Conservation (phyloP, 2,888 invertebrate species). For the Parascotia fuliginaria region DNA sequence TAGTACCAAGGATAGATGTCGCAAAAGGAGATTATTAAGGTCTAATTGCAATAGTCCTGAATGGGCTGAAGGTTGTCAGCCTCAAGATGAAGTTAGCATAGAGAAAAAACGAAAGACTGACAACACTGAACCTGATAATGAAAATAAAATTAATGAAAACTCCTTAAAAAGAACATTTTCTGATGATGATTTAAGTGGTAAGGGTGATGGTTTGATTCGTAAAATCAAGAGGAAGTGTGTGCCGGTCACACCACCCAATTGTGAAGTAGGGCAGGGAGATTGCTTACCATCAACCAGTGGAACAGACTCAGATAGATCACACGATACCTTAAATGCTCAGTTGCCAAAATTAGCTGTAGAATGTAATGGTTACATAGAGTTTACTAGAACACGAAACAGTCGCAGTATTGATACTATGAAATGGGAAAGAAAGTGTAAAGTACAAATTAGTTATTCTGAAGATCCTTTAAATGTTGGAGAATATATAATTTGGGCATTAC, state of each 20-base stretch:
- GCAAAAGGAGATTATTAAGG: constrained; percentile 60
- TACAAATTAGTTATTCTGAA: constrained; percentile 87
- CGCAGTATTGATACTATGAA: constrained; percentile 74
- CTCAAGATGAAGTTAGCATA: constrained; percentile 50
- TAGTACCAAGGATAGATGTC: constrained; percentile 47
- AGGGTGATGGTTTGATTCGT: constrained; percentile 65
- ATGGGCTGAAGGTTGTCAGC: constrained; percentile 75
- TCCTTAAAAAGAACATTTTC: constrained; percentile 52
- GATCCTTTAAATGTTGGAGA: constrained; percentile 82
- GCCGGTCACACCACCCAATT: constrained; percentile 72
- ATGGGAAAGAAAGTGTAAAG: constrained; percentile 87
- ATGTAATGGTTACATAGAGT: constrained; percentile 79
- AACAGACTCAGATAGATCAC: constrained; percentile 67
- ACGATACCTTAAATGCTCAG: constrained; percentile 72
- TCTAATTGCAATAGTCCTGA: constrained; percentile 70
- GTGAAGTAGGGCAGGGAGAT: constrained; percentile 78
- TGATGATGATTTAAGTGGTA: constrained; percentile 58
- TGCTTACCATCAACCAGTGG: constrained; percentile 78
- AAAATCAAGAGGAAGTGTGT: constrained; percentile 61
- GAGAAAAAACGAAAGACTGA: constrained; percentile 55
- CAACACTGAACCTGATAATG: constrained; percentile 22
- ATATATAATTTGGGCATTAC: constrained; percentile 86
- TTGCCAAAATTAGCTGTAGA: constrained; percentile 76
- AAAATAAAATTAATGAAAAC: constrained; percentile 36
- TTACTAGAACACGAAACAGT: constrained; percentile 69